These are phyloP conservation scores for Chloropsis hardwickii DNA, from an alignment of 2,113 vertebrate species.

Conservation along the genomic window DNA sequence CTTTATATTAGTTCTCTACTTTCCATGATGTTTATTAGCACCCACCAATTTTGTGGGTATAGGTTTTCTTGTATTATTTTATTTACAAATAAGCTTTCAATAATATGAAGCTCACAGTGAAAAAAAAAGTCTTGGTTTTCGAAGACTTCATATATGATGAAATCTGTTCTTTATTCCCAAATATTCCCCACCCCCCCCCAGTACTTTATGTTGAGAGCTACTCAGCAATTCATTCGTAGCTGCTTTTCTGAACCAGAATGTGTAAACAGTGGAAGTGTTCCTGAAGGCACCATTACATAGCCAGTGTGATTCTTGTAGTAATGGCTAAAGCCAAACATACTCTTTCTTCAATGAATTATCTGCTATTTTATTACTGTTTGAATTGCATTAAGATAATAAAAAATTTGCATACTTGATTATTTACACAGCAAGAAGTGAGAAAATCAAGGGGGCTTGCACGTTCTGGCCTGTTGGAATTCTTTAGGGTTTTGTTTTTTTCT, in stretches of 20 bases:
- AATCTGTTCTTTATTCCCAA: neutral
- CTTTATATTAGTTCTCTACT: neutral
- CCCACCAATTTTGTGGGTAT: neutral
- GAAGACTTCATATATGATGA: neutral
- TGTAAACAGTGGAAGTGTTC: neutral
- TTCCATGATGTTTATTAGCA: neutral
- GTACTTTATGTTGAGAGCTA: neutral
- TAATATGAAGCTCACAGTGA: neutral
- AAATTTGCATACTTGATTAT: neutral
- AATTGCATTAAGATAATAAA: neutral
- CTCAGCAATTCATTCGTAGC: neutral
- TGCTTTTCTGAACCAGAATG: neutral
- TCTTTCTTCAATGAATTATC: neutral
- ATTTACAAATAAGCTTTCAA: neutral
- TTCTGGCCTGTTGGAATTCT: neutral
- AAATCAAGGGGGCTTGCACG: neutral
- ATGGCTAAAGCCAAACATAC: neutral
- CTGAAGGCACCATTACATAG: neutral
- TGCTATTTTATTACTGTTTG: neutral
- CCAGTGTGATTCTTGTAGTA: neutral
- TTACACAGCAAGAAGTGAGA: neutral
- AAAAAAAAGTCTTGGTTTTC: neutral
- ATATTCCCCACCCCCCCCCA: neutral
- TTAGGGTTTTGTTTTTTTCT: neutral
- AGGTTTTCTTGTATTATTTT: neutral